Base-by-base conservation (phyloP, 2,113 vertebrate species). In the Rhombomys opimus region DNA sequence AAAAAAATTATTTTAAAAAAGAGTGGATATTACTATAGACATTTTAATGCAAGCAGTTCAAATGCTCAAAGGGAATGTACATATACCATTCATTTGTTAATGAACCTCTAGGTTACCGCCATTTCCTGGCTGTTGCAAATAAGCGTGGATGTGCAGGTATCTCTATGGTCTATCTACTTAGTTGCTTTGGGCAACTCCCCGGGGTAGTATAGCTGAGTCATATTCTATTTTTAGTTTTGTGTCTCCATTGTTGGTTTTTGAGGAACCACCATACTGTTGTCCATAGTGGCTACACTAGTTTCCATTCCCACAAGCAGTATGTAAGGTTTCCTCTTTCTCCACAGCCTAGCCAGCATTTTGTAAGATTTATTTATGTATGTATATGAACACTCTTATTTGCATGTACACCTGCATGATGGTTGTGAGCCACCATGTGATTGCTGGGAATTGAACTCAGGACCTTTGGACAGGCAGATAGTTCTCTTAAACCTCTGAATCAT, bases 31-130 rank as follows among this genome's bases (percentile, higher is more conserved):
- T 82, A 84, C 2, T 27, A 32, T 52, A 63, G 46, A 84, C 52
- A 35, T 91, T 96, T 90, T 81, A 77, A 81, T 78, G 46, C 85
- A 85, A 96, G 68, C 94, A 59, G 76, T 63, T 93, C 14, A 93
- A 90, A 30, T 95, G 67, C 85, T 85, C 81, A 52, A 22, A 95
- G 90, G 75, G 80, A 75, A 46, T 15, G 3, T 61, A 46, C 25
- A 46, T 17, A 30, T 18, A 30, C 15, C 38, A 85, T 65, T 85
- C 81, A 46, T 65, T 65, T 41, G 38, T 46, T 17, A 46, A 65
- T 20, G 59, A 63, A 65, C 59, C 25, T 85, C 38, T 46, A 63
- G 59, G 15, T 23, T 63, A 23, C 4, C 61, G 8, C 59, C 15
- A 15, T 84, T 84, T 84, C n/a, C 59, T 85, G 25, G 59, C 23